Conservation (phyloP, 2,113 vertebrate species). For the Balaeniceps rex region DNA sequence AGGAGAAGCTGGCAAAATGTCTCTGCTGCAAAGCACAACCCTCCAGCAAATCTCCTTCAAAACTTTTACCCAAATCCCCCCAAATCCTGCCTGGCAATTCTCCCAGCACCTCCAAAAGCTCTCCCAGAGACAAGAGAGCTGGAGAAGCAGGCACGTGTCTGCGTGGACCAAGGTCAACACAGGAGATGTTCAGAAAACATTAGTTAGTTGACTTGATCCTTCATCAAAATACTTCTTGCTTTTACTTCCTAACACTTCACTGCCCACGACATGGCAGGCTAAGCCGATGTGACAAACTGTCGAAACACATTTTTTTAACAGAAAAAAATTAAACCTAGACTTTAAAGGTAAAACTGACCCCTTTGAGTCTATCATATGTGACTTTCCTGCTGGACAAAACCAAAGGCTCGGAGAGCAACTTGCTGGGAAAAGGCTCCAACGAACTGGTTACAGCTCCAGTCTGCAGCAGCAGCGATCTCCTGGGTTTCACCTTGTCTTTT, state of each 20-base stretch:
- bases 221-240: constrained; percentile 48
- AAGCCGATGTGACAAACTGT: constrained; percentile 66
- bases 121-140: not conserved
- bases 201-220: constrained; percentile 26
- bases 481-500: not conserved
- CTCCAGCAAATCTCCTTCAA: not conserved
- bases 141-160: not conserved
- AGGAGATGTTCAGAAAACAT: constrained; percentile 25
- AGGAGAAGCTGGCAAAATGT: not conserved
- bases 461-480: not conserved
- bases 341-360: constrained; percentile 33
- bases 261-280: constrained; percentile 51
- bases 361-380: not conserved
- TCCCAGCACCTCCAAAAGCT: not conserved
- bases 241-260: constrained; percentile 51
- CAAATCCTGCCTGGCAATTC: not conserved
- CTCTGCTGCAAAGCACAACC: not conserved
- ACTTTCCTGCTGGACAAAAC: not conserved
- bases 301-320: constrained; percentile 49
- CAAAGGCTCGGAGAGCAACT: not conserved
- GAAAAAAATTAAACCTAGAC: constrained; percentile 28
- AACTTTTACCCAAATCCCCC: not conserved
- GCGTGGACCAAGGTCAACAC: not conserved
- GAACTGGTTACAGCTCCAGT: not conserved
- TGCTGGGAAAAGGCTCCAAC: not conserved